phyloP scores from a whole-genome alignment of 2,797 vertebrate species.

The Triplophysa yarkandensis region DNA sequence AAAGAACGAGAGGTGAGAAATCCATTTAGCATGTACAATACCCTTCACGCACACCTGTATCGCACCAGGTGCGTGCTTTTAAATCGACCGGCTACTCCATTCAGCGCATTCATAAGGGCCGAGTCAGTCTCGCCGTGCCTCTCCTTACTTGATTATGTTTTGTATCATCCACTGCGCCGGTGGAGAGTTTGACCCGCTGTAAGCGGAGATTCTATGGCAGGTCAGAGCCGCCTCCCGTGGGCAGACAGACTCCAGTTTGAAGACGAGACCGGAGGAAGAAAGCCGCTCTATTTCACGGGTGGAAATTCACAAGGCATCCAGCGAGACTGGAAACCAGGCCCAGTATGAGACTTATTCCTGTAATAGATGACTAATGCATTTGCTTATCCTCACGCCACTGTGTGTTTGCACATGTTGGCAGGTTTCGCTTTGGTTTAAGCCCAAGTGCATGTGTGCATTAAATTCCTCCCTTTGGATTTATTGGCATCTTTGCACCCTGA shows the following conservation, averaged over 20 bases:
- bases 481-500: conserved; percentile 23
- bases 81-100: conserved; percentile 51
- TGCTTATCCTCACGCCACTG: conserved; percentile 45
- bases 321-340: conserved; percentile 55
- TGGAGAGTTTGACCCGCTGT: conserved; percentile 58
- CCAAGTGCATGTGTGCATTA: conserved; percentile 12
- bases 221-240: conserved; percentile 49
- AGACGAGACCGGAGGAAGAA: conserved; percentile 50
- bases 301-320: conserved; percentile 57
- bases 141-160: conserved; percentile 61
- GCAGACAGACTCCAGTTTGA: conserved; percentile 37
- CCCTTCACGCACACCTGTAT: conserved; percentile 58
- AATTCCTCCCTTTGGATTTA: conserved; percentile 12
- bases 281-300: conserved; percentile 54
- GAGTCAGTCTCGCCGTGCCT: conserved; percentile 52
- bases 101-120: conserved; percentile 50
- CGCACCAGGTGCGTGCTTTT: conserved; percentile 55
- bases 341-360: conserved; percentile 53
- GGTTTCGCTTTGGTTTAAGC: conserved; percentile 38
- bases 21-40: conserved; percentile 60
- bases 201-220: conserved; percentile 52
- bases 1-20: conserved; percentile 56
- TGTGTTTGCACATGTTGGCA: conserved; percentile 49
- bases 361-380: conserved; percentile 57
- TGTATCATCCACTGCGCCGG: conserved; percentile 55